Base-by-base conservation (phyloP, 1,140 invertebrate genomes). In the Macrobrachium rosenbergii region DNA sequence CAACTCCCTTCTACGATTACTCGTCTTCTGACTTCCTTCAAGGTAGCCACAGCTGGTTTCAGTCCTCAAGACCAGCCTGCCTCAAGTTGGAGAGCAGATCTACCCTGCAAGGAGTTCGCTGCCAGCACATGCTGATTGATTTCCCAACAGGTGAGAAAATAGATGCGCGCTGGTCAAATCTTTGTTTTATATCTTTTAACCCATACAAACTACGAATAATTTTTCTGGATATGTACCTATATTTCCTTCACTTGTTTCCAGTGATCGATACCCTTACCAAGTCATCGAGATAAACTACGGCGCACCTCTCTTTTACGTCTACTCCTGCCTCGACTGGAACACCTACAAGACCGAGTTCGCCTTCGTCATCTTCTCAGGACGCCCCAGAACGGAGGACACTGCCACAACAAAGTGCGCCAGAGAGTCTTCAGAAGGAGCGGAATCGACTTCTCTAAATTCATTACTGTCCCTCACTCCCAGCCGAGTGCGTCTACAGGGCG, bases 361-460 rank as follows among this genome's bases (percentile, higher is more conserved):
- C 69, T 72, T 72, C 69, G 69, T 72, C 23, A 28, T n/a, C 69
- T 72, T n/a, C n/a, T n/a, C 69, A 23, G 69, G 12, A 72, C 69
- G 14, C 69, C 69, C 5, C 69, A 72, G 69, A 72, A 23, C 21
- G 14, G 23, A 23, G 69, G 69, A 8, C 64, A n/a, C 64, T 11
- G 64, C 64, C 19, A 67, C 19, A 8, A 0, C 8, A 8, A 67
- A 67, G 64, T 72, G 69, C 69, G 69, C 69, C 16, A n/a, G n/a
- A 23, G n/a, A 12, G 69, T 72, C 17, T 72, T 72, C 69, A 23
- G 69, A 10, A n/a, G 12, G 17, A 72, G 21, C 69, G 69, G 69
- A 72, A n/a, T 72, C 69, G 23, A 72, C 21, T 17, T 72, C 8
- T 23, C 69, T 12, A 16, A 23, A 10, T 72, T 72, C 69, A 21